Evolutionary conservation across 2,888 invertebrate species (phyloP).

Genomic region (Agrochola lota): DNA sequence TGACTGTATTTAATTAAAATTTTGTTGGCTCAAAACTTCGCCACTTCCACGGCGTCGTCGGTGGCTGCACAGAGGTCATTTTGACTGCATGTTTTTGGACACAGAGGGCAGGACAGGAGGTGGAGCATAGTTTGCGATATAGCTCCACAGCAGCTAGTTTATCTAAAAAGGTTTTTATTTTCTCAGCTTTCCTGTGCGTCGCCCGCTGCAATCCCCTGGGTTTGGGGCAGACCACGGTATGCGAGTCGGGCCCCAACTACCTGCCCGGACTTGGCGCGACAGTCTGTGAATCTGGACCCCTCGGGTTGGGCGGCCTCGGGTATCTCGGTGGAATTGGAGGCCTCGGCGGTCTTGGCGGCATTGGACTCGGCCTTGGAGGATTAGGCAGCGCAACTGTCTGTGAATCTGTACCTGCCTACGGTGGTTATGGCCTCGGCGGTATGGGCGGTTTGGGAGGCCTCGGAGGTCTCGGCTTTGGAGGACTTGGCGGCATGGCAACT

Average conservation of each 20-base stretch:
- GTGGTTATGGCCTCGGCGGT: constrained; percentile 21
- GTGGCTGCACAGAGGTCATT: too few relatives aligned
- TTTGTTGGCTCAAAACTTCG: too few relatives aligned
- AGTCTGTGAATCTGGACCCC: constrained; percentile 59
- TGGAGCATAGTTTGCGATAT: background rate
- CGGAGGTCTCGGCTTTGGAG: constrained; percentile 36
- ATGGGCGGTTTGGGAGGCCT: background rate
- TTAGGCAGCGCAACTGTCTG: constrained; percentile 44
- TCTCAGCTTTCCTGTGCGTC: constrained; percentile 74
- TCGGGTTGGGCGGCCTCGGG: constrained; percentile 52
- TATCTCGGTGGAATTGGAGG: constrained; percentile 49
- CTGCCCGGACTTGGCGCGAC: constrained; percentile 53
- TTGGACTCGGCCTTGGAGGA: constrained; percentile 26
- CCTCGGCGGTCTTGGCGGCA: constrained; percentile 34
- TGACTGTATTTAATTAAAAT: too few relatives aligned
- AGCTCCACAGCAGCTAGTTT: background rate
- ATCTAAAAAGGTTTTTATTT: background rate
- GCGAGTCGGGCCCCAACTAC: constrained; percentile 69
- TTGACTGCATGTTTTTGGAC: too few relatives aligned
- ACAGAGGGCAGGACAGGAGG: background rate
- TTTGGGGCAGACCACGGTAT: constrained; percentile 71
- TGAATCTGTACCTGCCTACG: constrained; percentile 45
- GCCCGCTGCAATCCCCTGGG: constrained; percentile 75
- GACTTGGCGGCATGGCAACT: constrained; percentile 11
- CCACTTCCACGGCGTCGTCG: too few relatives aligned